Conservation (phyloP, 2,797 vertebrate species). For the Moxostoma hubbsi region DNA sequence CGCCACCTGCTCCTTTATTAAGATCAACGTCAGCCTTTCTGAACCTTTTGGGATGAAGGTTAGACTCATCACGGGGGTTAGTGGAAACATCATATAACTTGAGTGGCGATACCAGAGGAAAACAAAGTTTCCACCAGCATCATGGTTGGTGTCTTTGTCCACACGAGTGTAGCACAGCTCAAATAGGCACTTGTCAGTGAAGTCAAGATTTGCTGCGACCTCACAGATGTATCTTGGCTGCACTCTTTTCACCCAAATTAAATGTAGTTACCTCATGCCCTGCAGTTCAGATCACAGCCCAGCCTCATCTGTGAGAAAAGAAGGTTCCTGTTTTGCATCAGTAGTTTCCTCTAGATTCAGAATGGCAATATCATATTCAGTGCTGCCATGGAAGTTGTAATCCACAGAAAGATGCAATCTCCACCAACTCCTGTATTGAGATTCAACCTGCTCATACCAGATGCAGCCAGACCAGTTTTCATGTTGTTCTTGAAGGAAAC, state of each 20-base stretch:
- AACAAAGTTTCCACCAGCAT: not conserved
- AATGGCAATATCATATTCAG: constrained; percentile 19
- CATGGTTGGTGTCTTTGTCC: constrained; percentile 35
- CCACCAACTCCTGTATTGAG: constrained; percentile 12
- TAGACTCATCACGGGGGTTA: too few species aligned
- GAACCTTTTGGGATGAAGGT: too few species aligned
- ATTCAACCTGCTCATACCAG: constrained; percentile 23
- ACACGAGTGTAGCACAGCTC: constrained; percentile 35
- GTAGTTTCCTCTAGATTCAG: not conserved
- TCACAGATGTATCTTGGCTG: constrained; percentile 33
- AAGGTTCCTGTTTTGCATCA: constrained; percentile 15
- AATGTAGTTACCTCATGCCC: not conserved
- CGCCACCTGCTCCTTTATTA: not conserved
- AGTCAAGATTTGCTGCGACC: not conserved
- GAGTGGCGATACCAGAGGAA: constrained; percentile 42
- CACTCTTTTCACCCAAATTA: constrained; percentile 42
- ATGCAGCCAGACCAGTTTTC: constrained; percentile 1
- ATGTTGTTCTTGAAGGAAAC: not conserved
- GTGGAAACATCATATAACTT: constrained; percentile 7
- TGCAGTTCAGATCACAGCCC: constrained; percentile 40
- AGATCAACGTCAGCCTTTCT: not conserved
- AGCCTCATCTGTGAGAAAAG: constrained; percentile 20
- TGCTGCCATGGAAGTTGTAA: constrained; percentile 20
- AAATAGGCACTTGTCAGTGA: constrained; percentile 9
- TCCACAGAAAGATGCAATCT: constrained; percentile 23